These are phyloP conservation scores for Grus americana DNA, from an alignment of 2,113 vertebrate species.

Conservation along the genomic window DNA sequence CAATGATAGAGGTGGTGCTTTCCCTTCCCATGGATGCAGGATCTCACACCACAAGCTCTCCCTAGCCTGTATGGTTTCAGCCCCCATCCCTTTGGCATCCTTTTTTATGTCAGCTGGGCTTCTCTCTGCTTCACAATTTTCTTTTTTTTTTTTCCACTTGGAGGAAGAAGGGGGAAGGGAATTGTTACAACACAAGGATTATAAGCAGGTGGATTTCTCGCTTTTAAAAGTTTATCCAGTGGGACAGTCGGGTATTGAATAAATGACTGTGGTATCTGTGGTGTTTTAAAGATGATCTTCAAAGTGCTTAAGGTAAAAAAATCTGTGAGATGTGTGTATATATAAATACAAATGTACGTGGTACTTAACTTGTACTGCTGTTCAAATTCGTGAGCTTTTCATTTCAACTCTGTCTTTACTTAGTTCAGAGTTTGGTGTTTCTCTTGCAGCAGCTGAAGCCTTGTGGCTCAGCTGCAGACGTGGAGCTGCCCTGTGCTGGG, in stretches of 20 bases:
- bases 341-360: background rate
- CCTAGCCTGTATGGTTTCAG: background rate
- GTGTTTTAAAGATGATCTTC: background rate
- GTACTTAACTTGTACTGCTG: background rate
- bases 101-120: background rate
- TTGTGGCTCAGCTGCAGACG: background rate
- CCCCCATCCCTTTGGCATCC: background rate
- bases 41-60: background rate
- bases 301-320: background rate
- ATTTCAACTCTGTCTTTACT: background rate
- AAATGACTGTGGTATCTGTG: background rate
- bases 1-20: background rate
- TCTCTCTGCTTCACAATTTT: background rate
- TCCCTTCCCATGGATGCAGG: background rate
- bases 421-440: background rate
- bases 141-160: background rate
- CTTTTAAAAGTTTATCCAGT: background rate
- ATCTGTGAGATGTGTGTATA: background rate
- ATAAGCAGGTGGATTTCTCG: background rate
- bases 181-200: background rate
- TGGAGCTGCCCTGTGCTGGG: background rate
- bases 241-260: background rate
- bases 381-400: background rate
- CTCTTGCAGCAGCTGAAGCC: background rate
- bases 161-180: background rate